Base-by-base conservation (phyloP, 2,888 invertebrate genomes). In the Drosophila flavopinicola region DNA sequence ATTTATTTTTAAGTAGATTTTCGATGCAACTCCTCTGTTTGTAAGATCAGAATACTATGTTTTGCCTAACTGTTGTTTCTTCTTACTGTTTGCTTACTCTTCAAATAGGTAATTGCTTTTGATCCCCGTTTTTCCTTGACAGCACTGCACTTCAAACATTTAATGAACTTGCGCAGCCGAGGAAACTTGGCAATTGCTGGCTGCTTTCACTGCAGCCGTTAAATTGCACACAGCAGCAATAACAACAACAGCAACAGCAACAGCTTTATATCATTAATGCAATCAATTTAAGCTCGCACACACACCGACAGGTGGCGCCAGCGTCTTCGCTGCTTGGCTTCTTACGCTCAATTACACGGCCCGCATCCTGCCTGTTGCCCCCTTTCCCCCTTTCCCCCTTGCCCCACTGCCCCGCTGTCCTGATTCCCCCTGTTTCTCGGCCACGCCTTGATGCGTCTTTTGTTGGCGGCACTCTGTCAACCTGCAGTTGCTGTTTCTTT, bases 251-350 rank as follows among this genome's bases (percentile, higher is more conserved):
- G 17, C 15, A 32, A 10, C 7, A 45, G 20, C 70, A 71, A 48
- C 73, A 65, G 51, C 51, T 60, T 57, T 32, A 74, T 73, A 48
- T 70, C 70, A 70, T 74, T 60, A 73, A 73, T 70, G 72, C 72
- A 73, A 73, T 73, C 72, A 73, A 70, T 53, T 60, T 60, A 20
- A 60, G 69, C 42, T 29, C 32, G 32, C 44, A 37, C 33, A 51
- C 25, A 17, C 35, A 53, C 29, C 54, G 64, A 47, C 73, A 71
- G 71, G 67, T 74, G 73, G 75, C 73, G 75, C 73, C 63, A 58
- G 52, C 52, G 48, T 52, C 58, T 42, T 56, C 24, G 47, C 29
- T 47, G 38, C 54, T 56, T 63, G 71, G 48, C 73, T 75, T 59
- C 71, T 59, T 67, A 47, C 58, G 75, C 73, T 73, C 73, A 73